Base-by-base conservation (phyloP, 1,140 invertebrate species). In the Dendroctonus valens region DNA sequence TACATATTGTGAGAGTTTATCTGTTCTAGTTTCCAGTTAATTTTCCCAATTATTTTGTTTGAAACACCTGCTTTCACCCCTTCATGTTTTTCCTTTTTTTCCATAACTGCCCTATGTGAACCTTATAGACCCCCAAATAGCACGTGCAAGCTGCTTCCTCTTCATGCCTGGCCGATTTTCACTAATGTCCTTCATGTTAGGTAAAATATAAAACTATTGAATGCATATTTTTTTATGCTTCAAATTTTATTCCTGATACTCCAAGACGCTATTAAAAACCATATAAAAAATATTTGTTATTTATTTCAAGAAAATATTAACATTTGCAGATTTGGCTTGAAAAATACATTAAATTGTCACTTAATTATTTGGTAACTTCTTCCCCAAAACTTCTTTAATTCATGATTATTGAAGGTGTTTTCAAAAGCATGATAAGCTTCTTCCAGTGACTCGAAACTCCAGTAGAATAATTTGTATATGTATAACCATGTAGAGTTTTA, bases 121-220 rank as follows among this genome's bases (percentile, higher is more conserved):
- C 41, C 51, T 53, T 6, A 12, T 40, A 51, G 12, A 37, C 49
- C 49, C n/a, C 60, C 48, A 12, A 6, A 42, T 14, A 59, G 64
- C 64, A 65, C 64, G 57, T 65, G 64, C 64, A 58, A 65, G 62
- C 64, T 65, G 64, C 50, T 65, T 65, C 64, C 64, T 65, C 26
- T 65, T 65, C 53, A 65, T 53, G 64, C 46, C 41, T 52, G 12
- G 26, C 38, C 15, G 61, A 40, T 54, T 64, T 64, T 3, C 15
- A 8, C 39, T 26, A 57, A 57, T 9, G 12, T 11, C 51, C 26
- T 26, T 26, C 8, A 11, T 52, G 5, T 14, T 12, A 5, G 14
- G 9, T 52, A 38, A 52, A 52, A 52, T 15, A 6, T 11, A 15
- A 14, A 52, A 52, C 14, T 52, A 52, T 26, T 15, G 9, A 2